Evolutionary conservation across 2,797 vertebrate genomes (phyloP).

Genomic region (Ataeniobius toweri): DNA sequence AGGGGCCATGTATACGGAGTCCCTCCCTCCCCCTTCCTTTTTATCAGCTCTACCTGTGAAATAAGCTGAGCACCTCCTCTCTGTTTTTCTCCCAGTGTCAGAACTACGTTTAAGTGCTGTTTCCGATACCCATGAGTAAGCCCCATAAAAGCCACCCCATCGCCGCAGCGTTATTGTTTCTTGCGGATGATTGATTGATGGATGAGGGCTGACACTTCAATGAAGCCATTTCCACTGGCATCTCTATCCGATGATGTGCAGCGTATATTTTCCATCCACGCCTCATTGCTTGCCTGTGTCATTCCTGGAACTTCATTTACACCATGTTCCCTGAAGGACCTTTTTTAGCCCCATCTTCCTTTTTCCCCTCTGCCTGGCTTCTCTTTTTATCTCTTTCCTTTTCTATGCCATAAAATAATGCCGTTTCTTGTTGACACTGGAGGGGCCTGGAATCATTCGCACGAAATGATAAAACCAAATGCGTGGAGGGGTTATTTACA

Average conservation of each 20-base stretch:
- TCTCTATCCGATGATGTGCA: constrained; percentile 99
- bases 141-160: constrained; percentile 95
- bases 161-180: constrained; percentile 95
- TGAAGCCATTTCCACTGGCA: constrained; percentile 99
- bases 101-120: constrained; percentile 96
- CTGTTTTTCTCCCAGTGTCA: constrained; percentile 87
- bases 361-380: constrained; percentile 56
- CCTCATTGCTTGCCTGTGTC: constrained; percentile 99
- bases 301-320: constrained; percentile 99
- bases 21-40: constrained; percentile 69
- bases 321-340: constrained; percentile 97
- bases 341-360: constrained; percentile 80
- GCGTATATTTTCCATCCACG: constrained; percentile 99
- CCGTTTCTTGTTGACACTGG: constrained; percentile 86
- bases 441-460: constrained; percentile 90
- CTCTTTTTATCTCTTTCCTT: constrained; percentile 54
- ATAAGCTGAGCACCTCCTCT: constrained; percentile 71
- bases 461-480: constrained; percentile 80
- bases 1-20: constrained; percentile 51
- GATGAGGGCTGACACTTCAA: constrained; percentile 99
- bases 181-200: constrained; percentile 99
- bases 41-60: constrained; percentile 71
- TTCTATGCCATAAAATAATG: constrained; percentile 89
- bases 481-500: constrained; percentile 81
- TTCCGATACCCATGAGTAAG: constrained; percentile 99